A percentile compares a stretch with the other conserved stretches of the same genome.
These are phyloP conservation scores for Epirrhoe alternata DNA, from an alignment of 2,888 invertebrate species.

Conservation along the genomic window DNA sequence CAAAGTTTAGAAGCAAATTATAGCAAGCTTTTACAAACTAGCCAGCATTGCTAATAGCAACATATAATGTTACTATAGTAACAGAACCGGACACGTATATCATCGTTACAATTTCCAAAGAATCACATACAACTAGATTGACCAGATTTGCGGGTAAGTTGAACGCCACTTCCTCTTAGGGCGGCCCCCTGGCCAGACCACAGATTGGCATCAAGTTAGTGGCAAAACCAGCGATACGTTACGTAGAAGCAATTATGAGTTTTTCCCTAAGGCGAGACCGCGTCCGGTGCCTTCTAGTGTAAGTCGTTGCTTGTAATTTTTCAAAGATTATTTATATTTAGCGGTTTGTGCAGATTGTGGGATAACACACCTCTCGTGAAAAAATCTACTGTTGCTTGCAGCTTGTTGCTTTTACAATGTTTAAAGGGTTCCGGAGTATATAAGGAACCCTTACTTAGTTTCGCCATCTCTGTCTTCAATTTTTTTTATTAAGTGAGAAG, in stretches of 20 bases:
- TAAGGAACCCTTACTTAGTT: no score
- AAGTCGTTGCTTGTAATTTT: slow-evolving; percentile 48
- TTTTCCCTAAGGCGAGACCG: slow-evolving; percentile 64
- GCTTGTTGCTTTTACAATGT: not conserved
- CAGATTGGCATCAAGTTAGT: slow-evolving; percentile 36
- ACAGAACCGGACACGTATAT: slow-evolving; percentile 28
- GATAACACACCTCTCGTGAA: not conserved
- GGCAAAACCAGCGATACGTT: slow-evolving; percentile 55
- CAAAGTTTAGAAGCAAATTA: not conserved
- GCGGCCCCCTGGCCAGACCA: slow-evolving; percentile 23
- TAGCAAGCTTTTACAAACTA: slow-evolving; percentile 6
- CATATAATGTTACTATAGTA: slow-evolving; percentile 3
- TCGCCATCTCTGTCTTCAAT: no score
- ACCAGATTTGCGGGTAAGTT: slow-evolving; percentile 41
- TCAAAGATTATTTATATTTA: slow-evolving; percentile 31
- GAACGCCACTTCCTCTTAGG: slow-evolving; percentile 57
- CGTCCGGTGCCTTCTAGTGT: slow-evolving; percentile 62
- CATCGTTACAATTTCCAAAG: slow-evolving; percentile 39
- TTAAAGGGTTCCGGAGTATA: not conserved
- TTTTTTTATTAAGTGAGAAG: no score
- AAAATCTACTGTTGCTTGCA: not conserved
- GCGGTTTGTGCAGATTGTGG: slow-evolving; percentile 1
- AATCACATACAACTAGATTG: slow-evolving; percentile 31
- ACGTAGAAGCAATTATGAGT: slow-evolving; percentile 71
- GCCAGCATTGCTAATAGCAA: slow-evolving; percentile 6